Evolutionary conservation across 2,888 invertebrate species (phyloP).

Genomic region (Cylloceria caligata): DNA sequence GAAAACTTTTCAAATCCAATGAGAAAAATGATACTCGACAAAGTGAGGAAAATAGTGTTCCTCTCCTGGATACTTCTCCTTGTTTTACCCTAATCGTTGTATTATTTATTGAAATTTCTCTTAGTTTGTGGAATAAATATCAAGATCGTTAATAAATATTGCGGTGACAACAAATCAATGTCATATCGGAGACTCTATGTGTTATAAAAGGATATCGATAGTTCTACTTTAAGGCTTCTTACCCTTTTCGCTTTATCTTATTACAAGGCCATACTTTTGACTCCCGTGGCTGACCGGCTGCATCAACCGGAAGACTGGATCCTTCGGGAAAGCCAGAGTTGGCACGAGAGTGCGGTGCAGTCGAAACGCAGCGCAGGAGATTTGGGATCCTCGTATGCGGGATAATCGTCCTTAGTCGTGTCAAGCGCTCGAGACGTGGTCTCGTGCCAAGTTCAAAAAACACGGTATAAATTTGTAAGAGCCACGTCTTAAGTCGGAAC

Average conservation of each 20-base stretch:
- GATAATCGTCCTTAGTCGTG: constrained; percentile 59
- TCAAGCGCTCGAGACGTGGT: constrained; percentile 47
- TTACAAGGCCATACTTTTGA: constrained; percentile 14
- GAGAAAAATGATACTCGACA: too few relatives aligned
- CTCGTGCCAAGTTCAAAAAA: constrained; percentile 56
- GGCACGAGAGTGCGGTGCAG: constrained; percentile 27
- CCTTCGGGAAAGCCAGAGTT: constrained; percentile 28
- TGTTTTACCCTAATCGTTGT: background rate
- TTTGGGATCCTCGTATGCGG: constrained; percentile 27
- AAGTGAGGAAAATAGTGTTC: too few relatives aligned
- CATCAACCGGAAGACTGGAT: constrained; percentile 37
- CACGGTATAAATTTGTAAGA: constrained; percentile 61
- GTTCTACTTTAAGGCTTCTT: constrained; percentile 4
- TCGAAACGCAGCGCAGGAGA: constrained; percentile 6
- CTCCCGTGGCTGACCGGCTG: constrained; percentile 18
- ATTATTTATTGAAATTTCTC: too few relatives aligned
- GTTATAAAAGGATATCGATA: background rate
- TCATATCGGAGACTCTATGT: background rate
- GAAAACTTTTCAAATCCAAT: too few relatives aligned
- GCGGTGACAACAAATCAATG: background rate
- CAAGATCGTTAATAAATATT: background rate
- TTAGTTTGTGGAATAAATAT: too few relatives aligned
- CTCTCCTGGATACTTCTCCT: constrained; percentile 41
- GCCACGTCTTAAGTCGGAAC: constrained; percentile 36
- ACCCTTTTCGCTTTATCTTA: background rate